Evolutionary conservation across 2,888 invertebrate species (phyloP), one percentile per base, ranked within the genome.

Genomic region (Orthosia cruda): DNA sequence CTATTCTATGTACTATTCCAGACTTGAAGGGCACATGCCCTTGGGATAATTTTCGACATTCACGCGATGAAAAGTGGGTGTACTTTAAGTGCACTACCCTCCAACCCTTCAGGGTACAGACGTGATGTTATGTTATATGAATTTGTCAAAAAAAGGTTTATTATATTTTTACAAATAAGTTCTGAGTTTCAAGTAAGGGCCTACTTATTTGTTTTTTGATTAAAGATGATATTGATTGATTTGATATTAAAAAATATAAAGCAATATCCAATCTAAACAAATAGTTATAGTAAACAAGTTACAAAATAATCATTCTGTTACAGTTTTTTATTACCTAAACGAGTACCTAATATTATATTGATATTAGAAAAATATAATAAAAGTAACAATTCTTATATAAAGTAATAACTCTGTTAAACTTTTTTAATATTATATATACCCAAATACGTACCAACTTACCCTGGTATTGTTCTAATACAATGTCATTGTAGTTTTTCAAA

Each of bases 401-500:
- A 23, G 7, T 18, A 32, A 58, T 26, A 16, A 26, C 5, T 7
- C 15, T 45, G 0, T 20, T 2, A 16, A 18, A 15, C 2, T 23
- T 52, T 52, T 23, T 23, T 50, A 11, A 45, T 23, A 49, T 40
- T 7, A 26, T 3, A 7, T 47, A 15, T 26, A 7, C 7, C 40
- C 9, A 40, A 9, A 9, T 40, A 40, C 40, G 40, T 9, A 40
- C 40, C 40, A 40, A 40, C 40, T 40, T 32, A 73, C 4, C 0
- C 54, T 32, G 3, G 26, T 20, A 47, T 32, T 54, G 54, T 47
- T 26, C 12, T 58, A 4, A 23, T 7, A 32, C 15, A 52, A 70
- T 70, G 16, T 52, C 12, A 70, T n/a, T 78, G 13, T 20, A 13
- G 2, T 58, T 16, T 50, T 52, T 45, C 15, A 54, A 71, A 52